A percentile compares a stretch with the other conserved stretches of the same genome.
Evolutionary conservation across 2,888 invertebrate species (phyloP).

Genomic region (Baccha elongata): DNA sequence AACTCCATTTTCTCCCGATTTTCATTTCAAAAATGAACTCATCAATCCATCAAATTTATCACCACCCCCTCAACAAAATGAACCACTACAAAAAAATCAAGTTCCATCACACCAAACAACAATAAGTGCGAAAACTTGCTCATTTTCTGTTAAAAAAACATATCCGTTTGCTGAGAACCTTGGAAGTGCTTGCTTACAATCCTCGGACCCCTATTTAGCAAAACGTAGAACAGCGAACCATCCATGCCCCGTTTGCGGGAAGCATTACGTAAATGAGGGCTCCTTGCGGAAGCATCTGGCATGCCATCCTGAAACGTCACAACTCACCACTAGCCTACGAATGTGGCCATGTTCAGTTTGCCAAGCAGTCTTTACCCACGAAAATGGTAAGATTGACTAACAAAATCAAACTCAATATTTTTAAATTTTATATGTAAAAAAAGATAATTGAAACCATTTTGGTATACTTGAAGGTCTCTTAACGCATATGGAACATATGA

Average conservation of each 20-base stretch:
- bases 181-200: slow-evolving; percentile 73
- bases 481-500: slow-evolving; percentile 97
- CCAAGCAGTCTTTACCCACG: slow-evolving; percentile 97
- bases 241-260: slow-evolving; percentile 97
- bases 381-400: slow-evolving; percentile 88
- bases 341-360: slow-evolving; percentile 99
- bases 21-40: slow-evolving; percentile 60
- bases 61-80: slow-evolving; percentile 33
- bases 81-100: slow-evolving; percentile 29
- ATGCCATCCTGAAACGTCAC: slow-evolving; percentile 95
- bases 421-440: too few relatives aligned
- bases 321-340: slow-evolving; percentile 92
- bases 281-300: slow-evolving; percentile 95
- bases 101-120: slow-evolving; percentile 57
- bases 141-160: slow-evolving; percentile 75
- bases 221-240: slow-evolving; percentile 97
- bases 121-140: slow-evolving; percentile 59
- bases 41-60: slow-evolving; percentile 55
- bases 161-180: slow-evolving; percentile 75
- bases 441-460: slow-evolving; percentile 57
- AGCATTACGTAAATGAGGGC: slow-evolving; percentile 97
- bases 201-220: slow-evolving; percentile 91
- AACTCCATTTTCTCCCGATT: slow-evolving; percentile 53
- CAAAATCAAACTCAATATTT: neutral
- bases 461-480: slow-evolving; percentile 90